Evolutionary conservation across 1,140 invertebrate genomes (phyloP).

Genomic region (Geopemphigus sp.): DNA sequence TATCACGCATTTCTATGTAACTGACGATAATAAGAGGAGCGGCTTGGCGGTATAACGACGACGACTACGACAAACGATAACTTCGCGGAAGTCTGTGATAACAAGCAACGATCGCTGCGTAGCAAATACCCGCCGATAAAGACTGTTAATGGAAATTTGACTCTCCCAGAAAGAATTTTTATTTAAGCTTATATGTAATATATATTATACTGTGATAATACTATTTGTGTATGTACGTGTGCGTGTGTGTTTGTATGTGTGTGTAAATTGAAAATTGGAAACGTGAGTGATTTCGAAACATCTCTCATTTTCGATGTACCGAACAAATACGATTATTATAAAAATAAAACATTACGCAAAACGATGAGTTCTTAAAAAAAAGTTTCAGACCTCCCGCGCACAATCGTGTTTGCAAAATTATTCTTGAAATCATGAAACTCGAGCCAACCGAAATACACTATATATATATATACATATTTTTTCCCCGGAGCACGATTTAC

Average conservation of each 20-base stretch:
- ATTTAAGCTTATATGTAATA: not conserved
- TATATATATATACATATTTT: not conserved
- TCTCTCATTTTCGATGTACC: not conserved
- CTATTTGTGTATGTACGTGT: not conserved
- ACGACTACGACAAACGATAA: not conserved
- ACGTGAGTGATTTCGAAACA: conserved; percentile 23
- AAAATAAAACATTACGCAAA: not conserved
- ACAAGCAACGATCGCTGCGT: not conserved
- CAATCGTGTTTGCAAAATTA: not conserved
- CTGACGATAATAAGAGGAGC: not conserved
- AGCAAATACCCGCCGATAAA: not conserved
- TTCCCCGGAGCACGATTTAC: not conserved
- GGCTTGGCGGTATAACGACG: not conserved
- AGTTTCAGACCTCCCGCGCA: not conserved
- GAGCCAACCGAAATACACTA: not conserved
- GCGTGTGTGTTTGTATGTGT: not conserved
- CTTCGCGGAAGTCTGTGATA: conserved; percentile 22
- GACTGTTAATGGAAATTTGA: not conserved
- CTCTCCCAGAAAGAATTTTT: not conserved
- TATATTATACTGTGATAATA: not conserved
- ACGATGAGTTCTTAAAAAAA: not conserved
- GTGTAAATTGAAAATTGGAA: not conserved
- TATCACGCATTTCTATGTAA: not conserved
- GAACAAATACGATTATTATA: not conserved
- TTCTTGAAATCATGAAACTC: not conserved